Conservation (phyloP, 2,797 vertebrate species). For the Aulostomus chinensis region DNA sequence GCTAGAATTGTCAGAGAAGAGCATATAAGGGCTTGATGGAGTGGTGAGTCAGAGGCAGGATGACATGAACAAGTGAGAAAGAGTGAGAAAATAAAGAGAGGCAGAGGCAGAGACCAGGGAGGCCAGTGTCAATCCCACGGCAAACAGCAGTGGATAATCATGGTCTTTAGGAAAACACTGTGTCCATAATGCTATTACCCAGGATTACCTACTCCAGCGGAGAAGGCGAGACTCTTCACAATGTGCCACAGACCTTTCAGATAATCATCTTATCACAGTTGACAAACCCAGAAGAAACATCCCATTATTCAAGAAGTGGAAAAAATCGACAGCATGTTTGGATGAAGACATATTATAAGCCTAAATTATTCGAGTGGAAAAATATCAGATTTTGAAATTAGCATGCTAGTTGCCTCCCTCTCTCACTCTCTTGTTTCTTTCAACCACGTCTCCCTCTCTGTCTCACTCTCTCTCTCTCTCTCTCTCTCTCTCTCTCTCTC, state of each 20-base stretch:
- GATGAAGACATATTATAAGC: slow-evolving; percentile 69
- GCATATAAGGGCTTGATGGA: slow-evolving; percentile 64
- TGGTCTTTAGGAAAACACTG: slow-evolving; percentile 82
- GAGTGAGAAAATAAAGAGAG: slow-evolving; percentile 36
- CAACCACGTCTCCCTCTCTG: slow-evolving; percentile 58
- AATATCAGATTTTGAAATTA: slow-evolving; percentile 73
- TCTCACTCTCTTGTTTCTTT: slow-evolving; percentile 24
- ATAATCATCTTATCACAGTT: slow-evolving; percentile 81
- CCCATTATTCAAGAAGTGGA: slow-evolving; percentile 64
- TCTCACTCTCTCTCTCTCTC: slow-evolving; percentile 28
- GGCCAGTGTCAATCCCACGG: slow-evolving; percentile 76
- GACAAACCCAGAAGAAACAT: slow-evolving; percentile 79
- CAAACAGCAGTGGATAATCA: slow-evolving; percentile 81
- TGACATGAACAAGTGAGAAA: slow-evolving; percentile 64
- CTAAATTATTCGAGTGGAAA: slow-evolving; percentile 70
- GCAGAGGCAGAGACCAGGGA: slow-evolving; percentile 57
- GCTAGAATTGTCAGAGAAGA: slow-evolving; percentile 51
- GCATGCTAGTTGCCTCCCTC: slow-evolving; percentile 47
- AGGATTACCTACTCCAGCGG: slow-evolving; percentile 81
- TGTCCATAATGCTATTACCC: slow-evolving; percentile 82
- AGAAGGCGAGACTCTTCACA: slow-evolving; percentile 75
- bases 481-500: slow-evolving; percentile 56
- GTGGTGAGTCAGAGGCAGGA: slow-evolving; percentile 67
- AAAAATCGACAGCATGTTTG: slow-evolving; percentile 60
- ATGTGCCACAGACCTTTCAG: slow-evolving; percentile 78